phyloP scores from a whole-genome alignment of 2,113 vertebrate genomes.

The Pogona vitticeps region DNA sequence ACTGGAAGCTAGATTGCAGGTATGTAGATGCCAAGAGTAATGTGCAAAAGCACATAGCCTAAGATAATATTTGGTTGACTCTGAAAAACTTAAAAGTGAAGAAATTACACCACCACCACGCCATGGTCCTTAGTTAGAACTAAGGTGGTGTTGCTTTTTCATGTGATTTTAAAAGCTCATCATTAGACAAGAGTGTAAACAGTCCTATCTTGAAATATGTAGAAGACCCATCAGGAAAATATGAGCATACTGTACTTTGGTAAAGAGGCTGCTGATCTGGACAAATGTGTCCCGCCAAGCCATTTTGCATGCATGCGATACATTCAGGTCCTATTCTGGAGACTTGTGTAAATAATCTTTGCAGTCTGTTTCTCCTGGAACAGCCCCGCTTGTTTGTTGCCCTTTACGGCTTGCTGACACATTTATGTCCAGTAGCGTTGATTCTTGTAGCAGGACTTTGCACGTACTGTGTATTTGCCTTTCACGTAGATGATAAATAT shows the following conservation, averaged over 20 bases:
- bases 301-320: constrained; percentile 36
- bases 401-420: constrained; percentile 26
- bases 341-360: constrained; percentile 12
- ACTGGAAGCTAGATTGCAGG: not conserved
- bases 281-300: constrained; percentile 3
- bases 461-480: constrained; percentile 37
- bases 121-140: not conserved
- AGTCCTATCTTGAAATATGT: not conserved
- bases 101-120: not conserved
- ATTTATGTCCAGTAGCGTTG: constrained; percentile 9
- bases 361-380: constrained; percentile 12
- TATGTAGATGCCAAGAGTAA: not conserved
- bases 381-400: constrained; percentile 21
- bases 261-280: constrained; percentile 3
- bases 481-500: constrained; percentile 25
- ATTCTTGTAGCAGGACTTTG: constrained; percentile 34
- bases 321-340: constrained; percentile 21
- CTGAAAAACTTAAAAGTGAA: not conserved
- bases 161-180: not conserved
- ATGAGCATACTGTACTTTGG: not conserved
- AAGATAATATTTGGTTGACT: not conserved
- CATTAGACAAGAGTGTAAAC: not conserved
- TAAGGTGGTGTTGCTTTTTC: not conserved
- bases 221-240: not conserved
- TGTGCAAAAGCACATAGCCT: not conserved